Conservation (phyloP, 2,797 vertebrate genomes). For the Peromyscus aztecus region DNA sequence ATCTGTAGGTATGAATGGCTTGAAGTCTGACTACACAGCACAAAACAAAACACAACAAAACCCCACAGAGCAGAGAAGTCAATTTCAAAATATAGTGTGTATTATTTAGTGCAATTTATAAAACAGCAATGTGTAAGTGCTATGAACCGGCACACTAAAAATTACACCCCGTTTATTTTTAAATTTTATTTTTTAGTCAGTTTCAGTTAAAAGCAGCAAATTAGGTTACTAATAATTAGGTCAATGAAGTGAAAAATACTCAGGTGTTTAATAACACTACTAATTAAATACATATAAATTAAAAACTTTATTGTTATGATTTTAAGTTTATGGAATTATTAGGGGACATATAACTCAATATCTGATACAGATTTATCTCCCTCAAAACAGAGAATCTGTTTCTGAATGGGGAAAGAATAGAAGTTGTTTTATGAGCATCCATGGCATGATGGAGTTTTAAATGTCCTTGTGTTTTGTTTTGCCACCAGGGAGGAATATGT, state of each 20-base stretch:
- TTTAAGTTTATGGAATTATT: neutral
- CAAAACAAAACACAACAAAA: neutral
- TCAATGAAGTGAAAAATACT: neutral
- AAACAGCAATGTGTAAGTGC: neutral
- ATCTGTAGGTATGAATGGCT: neutral
- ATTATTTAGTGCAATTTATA: neutral
- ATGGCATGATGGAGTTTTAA: conserved; percentile 2
- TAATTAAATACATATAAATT: neutral
- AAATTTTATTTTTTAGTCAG: neutral
- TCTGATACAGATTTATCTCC: neutral
- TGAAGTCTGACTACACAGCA: neutral
- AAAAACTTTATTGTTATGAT: neutral
- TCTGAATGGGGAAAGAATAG: conserved; percentile 44
- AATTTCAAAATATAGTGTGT: neutral
- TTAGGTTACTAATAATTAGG: neutral
- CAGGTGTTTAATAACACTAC: neutral
- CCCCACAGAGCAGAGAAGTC: neutral
- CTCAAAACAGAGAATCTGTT: conserved; percentile 48
- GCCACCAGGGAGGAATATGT: neutral
- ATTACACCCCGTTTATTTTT: neutral
- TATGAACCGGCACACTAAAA: neutral
- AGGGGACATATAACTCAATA: neutral
- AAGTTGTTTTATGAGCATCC: conserved; percentile 19
- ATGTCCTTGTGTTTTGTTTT: conserved; percentile 48
- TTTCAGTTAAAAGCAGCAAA: neutral